These are phyloP conservation scores for Drymodes brunneopygia DNA, from an alignment of 2,113 vertebrate genomes.

Conservation along the genomic window DNA sequence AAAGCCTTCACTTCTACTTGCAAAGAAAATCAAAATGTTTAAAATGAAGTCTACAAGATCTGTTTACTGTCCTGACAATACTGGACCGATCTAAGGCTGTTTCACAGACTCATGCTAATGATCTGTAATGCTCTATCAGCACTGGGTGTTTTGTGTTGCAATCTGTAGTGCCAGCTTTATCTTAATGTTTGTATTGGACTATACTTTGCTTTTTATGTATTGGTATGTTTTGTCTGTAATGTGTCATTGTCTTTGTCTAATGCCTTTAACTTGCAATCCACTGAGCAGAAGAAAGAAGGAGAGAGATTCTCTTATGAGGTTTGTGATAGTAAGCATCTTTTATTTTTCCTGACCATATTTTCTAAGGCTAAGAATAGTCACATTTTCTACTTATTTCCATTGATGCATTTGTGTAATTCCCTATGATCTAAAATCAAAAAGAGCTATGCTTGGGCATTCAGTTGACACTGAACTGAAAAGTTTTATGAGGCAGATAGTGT, in stretches of 20 bases:
- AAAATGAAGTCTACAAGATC: neutral
- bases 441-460: neutral
- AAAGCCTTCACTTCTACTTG: neutral
- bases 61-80: neutral
- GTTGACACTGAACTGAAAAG: neutral
- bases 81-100: neutral
- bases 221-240: constrained; percentile 76
- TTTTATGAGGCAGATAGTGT: neutral
- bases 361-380: neutral
- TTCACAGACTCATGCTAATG: constrained; percentile 46
- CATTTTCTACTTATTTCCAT: neutral
- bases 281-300: constrained; percentile 95
- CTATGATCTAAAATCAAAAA: neutral
- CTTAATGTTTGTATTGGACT: constrained; percentile 11
- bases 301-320: constrained; percentile 98
- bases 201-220: constrained; percentile 5
- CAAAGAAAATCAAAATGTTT: neutral
- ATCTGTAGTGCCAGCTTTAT: constrained; percentile 24
- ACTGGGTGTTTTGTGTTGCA: constrained; percentile 21
- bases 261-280: constrained; percentile 74
- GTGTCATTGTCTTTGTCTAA: constrained; percentile 81
- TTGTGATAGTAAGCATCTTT: constrained; percentile 79
- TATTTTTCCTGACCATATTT: constrained; percentile 38
- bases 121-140: constrained; percentile 37
- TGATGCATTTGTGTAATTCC: neutral